Evolutionary conservation across 2,888 invertebrate species (phyloP).

Genomic region (Leucozona laternaria): DNA sequence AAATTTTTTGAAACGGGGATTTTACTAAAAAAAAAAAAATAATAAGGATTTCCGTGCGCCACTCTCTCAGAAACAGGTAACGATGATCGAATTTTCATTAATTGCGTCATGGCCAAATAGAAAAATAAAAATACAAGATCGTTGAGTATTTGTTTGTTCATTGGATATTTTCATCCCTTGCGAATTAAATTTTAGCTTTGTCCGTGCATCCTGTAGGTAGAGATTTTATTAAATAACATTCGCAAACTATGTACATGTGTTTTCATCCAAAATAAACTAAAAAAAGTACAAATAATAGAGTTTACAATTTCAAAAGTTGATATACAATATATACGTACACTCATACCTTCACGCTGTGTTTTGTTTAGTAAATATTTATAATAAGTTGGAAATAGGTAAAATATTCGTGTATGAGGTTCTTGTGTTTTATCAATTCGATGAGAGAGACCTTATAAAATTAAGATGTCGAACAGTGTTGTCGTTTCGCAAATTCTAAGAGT

Average conservation of each 20-base stretch:
- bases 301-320: background rate
- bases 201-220: slow-evolving; percentile 15
- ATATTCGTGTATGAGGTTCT: too few species aligned
- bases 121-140: slow-evolving; percentile 23
- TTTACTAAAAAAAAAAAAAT: slow-evolving; percentile 38
- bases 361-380: background rate
- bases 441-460: too few species aligned
- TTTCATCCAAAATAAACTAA: background rate
- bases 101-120: slow-evolving; percentile 49
- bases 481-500: too few species aligned
- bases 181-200: background rate
- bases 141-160: slow-evolving; percentile 20
- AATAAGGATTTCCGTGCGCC: slow-evolving; percentile 43
- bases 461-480: too few species aligned
- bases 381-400: too few species aligned
- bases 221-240: background rate
- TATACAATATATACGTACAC: too few species aligned
- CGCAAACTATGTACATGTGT: background rate
- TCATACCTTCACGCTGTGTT: background rate
- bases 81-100: slow-evolving; percentile 38
- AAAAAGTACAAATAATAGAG: background rate
- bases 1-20: slow-evolving; percentile 36
- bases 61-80: slow-evolving; percentile 57
- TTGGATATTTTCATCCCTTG: slow-evolving; percentile 43
- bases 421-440: too few species aligned